Evolutionary conservation across 2,113 vertebrate genomes (phyloP).

Genomic region (Cyanoderma ruficeps): DNA sequence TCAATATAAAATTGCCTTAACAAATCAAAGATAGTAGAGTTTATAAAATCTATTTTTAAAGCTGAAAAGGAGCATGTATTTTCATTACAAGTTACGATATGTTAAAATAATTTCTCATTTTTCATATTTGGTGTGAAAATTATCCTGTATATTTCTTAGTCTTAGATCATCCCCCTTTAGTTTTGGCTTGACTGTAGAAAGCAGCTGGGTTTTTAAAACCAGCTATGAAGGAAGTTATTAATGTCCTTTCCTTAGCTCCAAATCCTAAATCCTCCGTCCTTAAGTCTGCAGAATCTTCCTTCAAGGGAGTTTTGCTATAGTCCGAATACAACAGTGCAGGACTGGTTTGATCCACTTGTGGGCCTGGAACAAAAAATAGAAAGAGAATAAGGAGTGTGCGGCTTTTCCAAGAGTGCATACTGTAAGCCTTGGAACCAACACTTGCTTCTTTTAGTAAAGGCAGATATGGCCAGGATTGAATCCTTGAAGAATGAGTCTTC

Average conservation of each 20-base stretch:
- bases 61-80: not conserved
- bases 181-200: not conserved
- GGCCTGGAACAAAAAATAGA: not conserved
- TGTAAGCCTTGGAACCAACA: not conserved
- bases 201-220: not conserved
- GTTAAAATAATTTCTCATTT: constrained; percentile 15
- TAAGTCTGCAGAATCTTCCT: not conserved
- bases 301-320: not conserved
- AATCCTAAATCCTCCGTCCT: not conserved
- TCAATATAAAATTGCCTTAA: constrained; percentile 15
- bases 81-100: not conserved
- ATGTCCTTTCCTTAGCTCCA: not conserved
- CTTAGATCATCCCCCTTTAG: not conserved
- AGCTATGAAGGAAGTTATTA: not conserved
- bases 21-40: not conserved
- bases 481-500: not conserved
- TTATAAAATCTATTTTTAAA: constrained; percentile 1
- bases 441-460: not conserved
- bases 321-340: not conserved
- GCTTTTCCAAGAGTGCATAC: not conserved
- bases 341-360: not conserved
- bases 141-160: not conserved
- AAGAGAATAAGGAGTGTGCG: not conserved
- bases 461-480: not conserved
- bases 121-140: constrained; percentile 3